Base-by-base conservation (phyloP, 2,797 vertebrate species). In the Carduelis carduelis region DNA sequence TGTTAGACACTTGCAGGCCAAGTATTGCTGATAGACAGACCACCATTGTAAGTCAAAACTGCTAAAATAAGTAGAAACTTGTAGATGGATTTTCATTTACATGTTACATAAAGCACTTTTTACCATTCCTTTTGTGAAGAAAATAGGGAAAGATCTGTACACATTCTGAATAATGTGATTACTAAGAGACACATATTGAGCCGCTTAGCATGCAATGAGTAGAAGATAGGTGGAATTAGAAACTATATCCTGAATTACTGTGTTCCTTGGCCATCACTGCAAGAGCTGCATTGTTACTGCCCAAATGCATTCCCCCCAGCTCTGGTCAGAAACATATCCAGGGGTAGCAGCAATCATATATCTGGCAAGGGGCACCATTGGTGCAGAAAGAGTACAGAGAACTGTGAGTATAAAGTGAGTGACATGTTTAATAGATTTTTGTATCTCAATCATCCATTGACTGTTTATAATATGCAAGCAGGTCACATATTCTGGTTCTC, bases 51-150 rank as follows among this genome's bases (percentile, higher is more conserved):
- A 81, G 41, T 70, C 60, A 89, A 68, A 91, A 89, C 32, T 89
- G 77, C 47, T 91, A 35, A 83, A 83, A 56, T 44, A 80, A 74
- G 52, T 53, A 71, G 69, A 75, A 90, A 37, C 7, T 87, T 92
- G 64, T 83, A 89, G 81, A 50, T 34, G 9, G 50, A 56, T 89
- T 74, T 86, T 80, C 35, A 71, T 85, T 95, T 81, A 41, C 1
- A 4, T 84, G 28, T 32, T 90, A 53, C 12, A 4, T 83, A 85
- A 72, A 64, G 69, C 52, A 71, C 74, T 89, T 92, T 44, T 56
- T 90, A 52, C 46, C 46, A 22, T 71, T 93, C 37, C 53, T 93
- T 93, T 89, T 88, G 39, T 90, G 87, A 95, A 92, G 90, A 95
- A 69, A 79, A 56, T 37, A 35, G 19, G 35, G 44, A 59, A 78